Base-by-base conservation (phyloP, 1,140 invertebrate species). In the Apis laboriosa region DNA sequence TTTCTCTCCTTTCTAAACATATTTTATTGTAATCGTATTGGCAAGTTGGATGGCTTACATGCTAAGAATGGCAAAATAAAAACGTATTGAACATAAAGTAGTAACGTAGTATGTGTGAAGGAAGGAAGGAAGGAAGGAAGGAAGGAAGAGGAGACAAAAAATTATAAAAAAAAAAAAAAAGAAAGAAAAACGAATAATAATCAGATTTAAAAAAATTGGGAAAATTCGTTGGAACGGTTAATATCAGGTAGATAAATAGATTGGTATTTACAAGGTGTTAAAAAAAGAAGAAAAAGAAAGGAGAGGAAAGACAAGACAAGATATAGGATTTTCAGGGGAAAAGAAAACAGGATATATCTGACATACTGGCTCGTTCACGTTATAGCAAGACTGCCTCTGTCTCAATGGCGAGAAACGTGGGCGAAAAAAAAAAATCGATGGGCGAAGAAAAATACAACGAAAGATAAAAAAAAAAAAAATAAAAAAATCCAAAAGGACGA, bases 41-140 rank as follows among this genome's bases (percentile, higher is more conserved):
- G 93, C 93, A 93, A 94, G 92, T 92, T 92, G 89, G 85, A 91
- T 91, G 90, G 88, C 93, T 94, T 93, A 93, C 90, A 92, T 89
- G 77, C 91, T 92, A 93, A 92, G 71, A 92, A 91, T 90, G 87
- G 85, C 88, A 92, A 92, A 88, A 91, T 90, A 72, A 67, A 81
- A 77, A 68, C 68, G 60, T 86, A 87, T 83, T 89, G 83, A 92
- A 92, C 85, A 68, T 83, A 86, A 91, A 91, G 80, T 88, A 89
- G 73, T 91, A 92, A 90, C 86, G 86, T 91, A 90, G 77, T 90
- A 91, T 84, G 83, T 91, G 89, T 84, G 85, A 91, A 86, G 84
- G 55, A 43, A 24, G 11, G 17, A 84, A 76, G 24, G 55, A 28
- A 61, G 24, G 64, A 56, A 49, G 58, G 17, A 75, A 15, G 7